Conservation (phyloP, 2,113 vertebrate species). For the Microtus pennsylvanicus region DNA sequence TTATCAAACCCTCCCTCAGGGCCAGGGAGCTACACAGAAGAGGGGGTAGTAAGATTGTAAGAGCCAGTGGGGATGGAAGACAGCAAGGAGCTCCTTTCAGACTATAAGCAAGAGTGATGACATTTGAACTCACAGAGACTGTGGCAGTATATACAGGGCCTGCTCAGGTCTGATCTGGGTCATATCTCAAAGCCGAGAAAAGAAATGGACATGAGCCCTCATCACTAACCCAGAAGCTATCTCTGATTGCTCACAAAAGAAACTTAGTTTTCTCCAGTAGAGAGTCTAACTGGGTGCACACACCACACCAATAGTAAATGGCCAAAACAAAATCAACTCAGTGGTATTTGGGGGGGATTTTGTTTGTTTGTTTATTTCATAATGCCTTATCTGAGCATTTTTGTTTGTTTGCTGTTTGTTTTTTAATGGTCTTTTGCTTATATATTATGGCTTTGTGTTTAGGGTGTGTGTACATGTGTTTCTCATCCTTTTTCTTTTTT, state of each 20-base stretch:
- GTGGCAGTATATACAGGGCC: background rate
- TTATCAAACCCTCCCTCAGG: background rate
- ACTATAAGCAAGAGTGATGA: background rate
- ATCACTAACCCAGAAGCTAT: background rate
- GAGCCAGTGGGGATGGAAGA: background rate
- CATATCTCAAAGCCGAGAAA: background rate
- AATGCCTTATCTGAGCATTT: background rate
- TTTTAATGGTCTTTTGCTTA: background rate
- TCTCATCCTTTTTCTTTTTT: too few species aligned
- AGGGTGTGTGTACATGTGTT: too few species aligned
- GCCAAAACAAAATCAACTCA: too few species aligned
- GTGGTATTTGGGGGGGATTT: too few species aligned
- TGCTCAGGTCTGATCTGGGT: background rate
- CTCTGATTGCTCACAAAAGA: background rate
- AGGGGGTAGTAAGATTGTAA: background rate
- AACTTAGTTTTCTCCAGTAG: background rate
- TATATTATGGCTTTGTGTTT: background rate
- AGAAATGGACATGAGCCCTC: background rate
- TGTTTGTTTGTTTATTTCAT: background rate
- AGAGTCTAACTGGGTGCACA: background rate
- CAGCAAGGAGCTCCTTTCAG: background rate
- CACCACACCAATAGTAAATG: background rate
- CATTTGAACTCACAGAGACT: background rate
- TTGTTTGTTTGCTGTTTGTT: background rate
- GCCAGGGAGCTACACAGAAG: background rate